Conservation (phyloP, 2,888 invertebrate species). For the Galeopsomyia nigrocyanea region DNA sequence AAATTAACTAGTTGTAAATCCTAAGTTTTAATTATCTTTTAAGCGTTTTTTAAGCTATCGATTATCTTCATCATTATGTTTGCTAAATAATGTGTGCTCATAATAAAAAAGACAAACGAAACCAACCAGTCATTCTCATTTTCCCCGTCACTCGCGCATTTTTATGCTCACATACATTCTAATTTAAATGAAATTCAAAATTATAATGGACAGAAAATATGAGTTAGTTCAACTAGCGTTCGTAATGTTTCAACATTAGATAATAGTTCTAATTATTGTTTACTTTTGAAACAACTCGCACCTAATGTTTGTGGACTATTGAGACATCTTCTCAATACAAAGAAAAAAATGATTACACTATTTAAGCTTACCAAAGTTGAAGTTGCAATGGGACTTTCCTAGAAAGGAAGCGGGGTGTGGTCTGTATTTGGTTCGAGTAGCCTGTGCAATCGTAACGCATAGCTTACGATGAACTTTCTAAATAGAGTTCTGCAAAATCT, state of each 20-base stretch:
- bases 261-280: too few relatives aligned
- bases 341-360: too few relatives aligned
- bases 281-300: too few relatives aligned
- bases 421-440: slow-evolving; percentile 51
- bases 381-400: slow-evolving; percentile 46
- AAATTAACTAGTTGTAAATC: slow-evolving; percentile 40
- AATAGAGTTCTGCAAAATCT: slow-evolving; percentile 37
- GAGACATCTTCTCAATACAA: too few relatives aligned
- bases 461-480: slow-evolving; percentile 52
- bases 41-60: slow-evolving; percentile 21
- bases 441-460: slow-evolving; percentile 51
- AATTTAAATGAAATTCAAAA: too few relatives aligned
- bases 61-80: slow-evolving; percentile 20
- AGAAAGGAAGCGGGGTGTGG: slow-evolving; percentile 58
- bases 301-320: too few relatives aligned
- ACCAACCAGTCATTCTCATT: background rate
- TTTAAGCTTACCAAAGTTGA: too few relatives aligned
- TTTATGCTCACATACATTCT: too few relatives aligned
- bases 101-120: slow-evolving; percentile 12
- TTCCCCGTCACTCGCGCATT: too few relatives aligned
- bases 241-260: too few relatives aligned
- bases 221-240: too few relatives aligned
- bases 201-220: too few relatives aligned
- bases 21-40: slow-evolving; percentile 32
- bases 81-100: slow-evolving; percentile 15